A percentile compares a stretch with the other conserved stretches of the same genome.
These are phyloP conservation scores for Ridgeia piscesae DNA, from an alignment of 1,140 invertebrate species.

Conservation along the genomic window DNA sequence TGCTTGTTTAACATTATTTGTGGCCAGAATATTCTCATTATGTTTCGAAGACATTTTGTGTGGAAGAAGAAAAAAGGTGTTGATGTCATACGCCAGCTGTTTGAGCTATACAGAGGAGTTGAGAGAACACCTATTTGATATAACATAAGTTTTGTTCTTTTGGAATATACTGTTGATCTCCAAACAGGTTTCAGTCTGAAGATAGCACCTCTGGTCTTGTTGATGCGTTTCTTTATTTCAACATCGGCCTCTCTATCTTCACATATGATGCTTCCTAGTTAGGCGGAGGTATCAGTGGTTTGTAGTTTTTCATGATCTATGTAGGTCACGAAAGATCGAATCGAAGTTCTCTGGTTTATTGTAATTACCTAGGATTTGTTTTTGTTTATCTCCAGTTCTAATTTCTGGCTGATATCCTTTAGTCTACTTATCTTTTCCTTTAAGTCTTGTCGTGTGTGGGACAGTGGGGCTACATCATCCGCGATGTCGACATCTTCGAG, in stretches of 20 bases:
- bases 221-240: not conserved
- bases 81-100: not conserved
- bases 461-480: not conserved
- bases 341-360: not conserved
- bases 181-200: not conserved
- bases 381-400: not conserved
- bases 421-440: not conserved
- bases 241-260: not conserved
- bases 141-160: not conserved
- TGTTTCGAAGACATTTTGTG: not conserved
- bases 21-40: too few species aligned
- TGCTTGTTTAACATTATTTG: too few species aligned
- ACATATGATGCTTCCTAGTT: not conserved
- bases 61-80: not conserved
- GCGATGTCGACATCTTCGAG: not conserved
- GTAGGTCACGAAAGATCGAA: not conserved
- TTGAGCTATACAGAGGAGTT: not conserved
- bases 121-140: not conserved
- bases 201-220: not conserved
- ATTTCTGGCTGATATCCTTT: not conserved
- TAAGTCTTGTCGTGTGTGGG: not conserved
- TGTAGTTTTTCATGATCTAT: not conserved
- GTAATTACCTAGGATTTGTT: not conserved
- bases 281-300: not conserved
- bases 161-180: too few species aligned